Percentiles rank a stretch among this genome's conserved stretches.
phyloP scores from a whole-genome alignment of 2,113 vertebrate species.

The Hemibagrus wyckioides region DNA sequence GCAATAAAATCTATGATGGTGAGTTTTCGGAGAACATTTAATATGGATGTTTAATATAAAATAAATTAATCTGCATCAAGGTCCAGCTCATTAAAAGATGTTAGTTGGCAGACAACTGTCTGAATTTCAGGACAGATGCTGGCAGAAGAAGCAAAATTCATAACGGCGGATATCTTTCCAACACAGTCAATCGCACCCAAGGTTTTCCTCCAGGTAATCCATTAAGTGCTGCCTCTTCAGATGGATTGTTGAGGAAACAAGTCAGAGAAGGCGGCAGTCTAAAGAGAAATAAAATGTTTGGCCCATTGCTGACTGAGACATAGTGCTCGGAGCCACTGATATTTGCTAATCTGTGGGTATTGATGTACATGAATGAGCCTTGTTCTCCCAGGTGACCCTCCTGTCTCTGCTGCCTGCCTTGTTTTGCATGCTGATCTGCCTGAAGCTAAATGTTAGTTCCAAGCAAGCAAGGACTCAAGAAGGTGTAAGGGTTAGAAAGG shows the following conservation, averaged over 20 bases:
- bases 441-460: slow-evolving; percentile 25
- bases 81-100: slow-evolving; percentile 23
- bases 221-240: slow-evolving; percentile 37
- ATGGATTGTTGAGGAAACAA: slow-evolving; percentile 59
- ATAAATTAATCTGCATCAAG: slow-evolving; percentile 50
- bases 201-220: slow-evolving; percentile 49
- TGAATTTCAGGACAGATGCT: background rate
- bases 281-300: slow-evolving; percentile 15
- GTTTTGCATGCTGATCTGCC: background rate
- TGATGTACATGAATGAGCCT: slow-evolving; percentile 40
- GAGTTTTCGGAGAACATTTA: background rate
- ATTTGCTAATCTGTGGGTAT: slow-evolving; percentile 29
- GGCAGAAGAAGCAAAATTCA: slow-evolving; percentile 1
- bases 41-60: background rate
- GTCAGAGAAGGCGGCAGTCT: background rate
- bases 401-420: background rate
- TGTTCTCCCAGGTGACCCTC: slow-evolving; percentile 12
- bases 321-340: slow-evolving; percentile 15
- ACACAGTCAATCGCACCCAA: slow-evolving; percentile 44
- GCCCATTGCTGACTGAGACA: background rate
- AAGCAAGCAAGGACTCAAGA: background rate
- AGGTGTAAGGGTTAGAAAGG: slow-evolving; percentile 45
- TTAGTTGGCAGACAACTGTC: slow-evolving; percentile 45
- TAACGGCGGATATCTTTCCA: slow-evolving; percentile 39
- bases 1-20: background rate